These are phyloP conservation scores for Actias luna DNA, from an alignment of 2,888 invertebrate genomes.

Conservation along the genomic window DNA sequence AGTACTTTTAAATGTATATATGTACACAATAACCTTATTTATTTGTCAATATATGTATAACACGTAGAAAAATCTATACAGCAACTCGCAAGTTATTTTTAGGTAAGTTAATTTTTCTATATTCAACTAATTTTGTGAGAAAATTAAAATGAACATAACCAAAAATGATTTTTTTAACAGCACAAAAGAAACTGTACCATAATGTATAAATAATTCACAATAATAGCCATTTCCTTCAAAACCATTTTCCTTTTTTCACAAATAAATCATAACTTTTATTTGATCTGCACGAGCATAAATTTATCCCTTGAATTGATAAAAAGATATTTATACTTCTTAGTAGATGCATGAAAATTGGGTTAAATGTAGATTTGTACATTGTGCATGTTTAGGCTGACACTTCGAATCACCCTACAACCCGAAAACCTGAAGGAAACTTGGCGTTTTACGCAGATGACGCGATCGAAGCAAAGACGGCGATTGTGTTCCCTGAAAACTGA, in stretches of 20 bases:
- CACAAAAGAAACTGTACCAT: no score
- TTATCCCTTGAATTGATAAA: neutral
- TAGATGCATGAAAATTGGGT: neutral
- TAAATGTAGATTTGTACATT: slow-evolving; percentile 30
- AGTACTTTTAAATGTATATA: neutral
- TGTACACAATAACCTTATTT: neutral
- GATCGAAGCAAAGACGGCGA: slow-evolving; percentile 26
- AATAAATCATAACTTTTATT: neutral
- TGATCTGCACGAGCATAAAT: neutral
- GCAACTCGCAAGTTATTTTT: neutral
- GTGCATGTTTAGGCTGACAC: slow-evolving; percentile 51
- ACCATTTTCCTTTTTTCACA: neutral
- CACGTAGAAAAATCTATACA: neutral
- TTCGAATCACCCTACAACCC: slow-evolving; percentile 24
- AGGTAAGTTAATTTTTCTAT: neutral
- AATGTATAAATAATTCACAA: neutral
- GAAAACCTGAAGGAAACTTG: neutral
- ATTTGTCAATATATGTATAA: neutral
- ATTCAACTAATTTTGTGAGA: neutral
- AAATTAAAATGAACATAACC: neutral
- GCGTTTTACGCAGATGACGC: slow-evolving; percentile 3
- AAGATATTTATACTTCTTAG: neutral
- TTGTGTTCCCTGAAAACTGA: slow-evolving; percentile 57
- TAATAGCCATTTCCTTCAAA: neutral
- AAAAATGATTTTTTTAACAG: no score